Base-by-base conservation (phyloP, 2,797 vertebrate genomes). In the Semotilus atromaculatus region DNA sequence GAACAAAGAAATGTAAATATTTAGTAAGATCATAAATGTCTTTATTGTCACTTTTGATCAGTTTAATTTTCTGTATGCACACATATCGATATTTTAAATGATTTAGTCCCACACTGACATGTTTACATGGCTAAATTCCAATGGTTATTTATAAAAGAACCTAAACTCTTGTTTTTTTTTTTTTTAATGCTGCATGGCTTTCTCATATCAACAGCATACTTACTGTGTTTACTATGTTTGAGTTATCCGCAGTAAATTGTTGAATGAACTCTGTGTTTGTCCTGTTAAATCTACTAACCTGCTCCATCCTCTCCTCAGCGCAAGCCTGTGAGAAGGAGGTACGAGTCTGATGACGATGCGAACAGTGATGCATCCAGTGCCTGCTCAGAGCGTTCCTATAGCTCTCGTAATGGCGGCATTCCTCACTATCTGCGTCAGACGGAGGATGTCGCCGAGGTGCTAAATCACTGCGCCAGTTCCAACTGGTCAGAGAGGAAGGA, bases 401-500 rank as follows among this genome's bases (percentile, higher is more conserved):
- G 98, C 85, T 99, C 98, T 3, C 91, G 98, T 36, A 99, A 99
- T 0, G 97, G 98, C 2, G 97, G 97, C 53, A 94, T 97, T 48
- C 97, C 98, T 0, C 98, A 99, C 86, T 99, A 98, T 89, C 93
- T 99, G 91, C 96, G 98, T 0, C 98, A 99, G 92, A 98, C 97
- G 0, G 98, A 99, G 85, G 98, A 99, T 0, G 98, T 99, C 88
- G 98, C 98, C 0, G 98, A 99, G 92, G 97, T 99, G 83, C 95
- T 99, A 64, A 99, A 99, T 93, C 98, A 99, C 93, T 99, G 98
- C 14, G 98, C 98, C 89, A 99, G 97, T 93, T 97, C 98, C 91
- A 99, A 99, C 94, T 99, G 98, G 98, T 98, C 98, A 0, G 98
- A 99, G 90, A 95, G 98, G 90, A 99, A 99, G 81, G 98, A 99